Base-by-base conservation (phyloP, 2,888 invertebrate species). In the Pheosia gnoma region DNA sequence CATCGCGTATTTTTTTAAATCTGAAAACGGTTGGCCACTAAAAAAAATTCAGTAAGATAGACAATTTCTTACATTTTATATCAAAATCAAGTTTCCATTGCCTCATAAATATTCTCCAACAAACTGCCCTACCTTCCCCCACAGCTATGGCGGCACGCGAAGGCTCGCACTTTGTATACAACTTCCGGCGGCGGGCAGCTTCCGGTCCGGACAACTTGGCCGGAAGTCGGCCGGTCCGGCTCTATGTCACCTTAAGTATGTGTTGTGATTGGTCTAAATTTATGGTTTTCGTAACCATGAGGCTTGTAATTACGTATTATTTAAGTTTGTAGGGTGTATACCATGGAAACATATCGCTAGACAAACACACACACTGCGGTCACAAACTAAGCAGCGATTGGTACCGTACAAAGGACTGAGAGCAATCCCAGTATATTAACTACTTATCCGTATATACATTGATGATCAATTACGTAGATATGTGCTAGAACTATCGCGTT, bases 91-190 rank as follows among this genome's bases (percentile, higher is more conserved):
- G 74, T 70, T 71, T 60, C 74, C 63, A 66, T 51, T 66, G n/a
- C 25, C 58, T 59, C 62, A 69, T 71, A 72, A 77, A 75, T 75
- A 68, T 69, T 51, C 72, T 61, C 59, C 63, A 70, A 70, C 69
- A 41, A 75, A 78, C 72, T 63, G 68, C 61, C 71, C 70, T 67
- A 62, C 64, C 66, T 73, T 74, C 78, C 81, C 80, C 79, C 80
- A 77, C 79, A 25, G 25, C 25, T 2, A 25, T 68, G 71, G 67
- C 73, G 69, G 83, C 91, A 91, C 92, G 91, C 91, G 87, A 92
- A 90, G 89, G 86, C 91, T 91, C 87, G 85, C 90, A 89, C 90
- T 91, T 91, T 91, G 91, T 91, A 90, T 90, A 90, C 91, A 87
- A 90, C 91, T 90, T 90, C 90, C 90, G 87, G 83, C 67, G 71